phyloP scores from a whole-genome alignment of 2,888 invertebrate species.

The Neocrepidodera transversa region DNA sequence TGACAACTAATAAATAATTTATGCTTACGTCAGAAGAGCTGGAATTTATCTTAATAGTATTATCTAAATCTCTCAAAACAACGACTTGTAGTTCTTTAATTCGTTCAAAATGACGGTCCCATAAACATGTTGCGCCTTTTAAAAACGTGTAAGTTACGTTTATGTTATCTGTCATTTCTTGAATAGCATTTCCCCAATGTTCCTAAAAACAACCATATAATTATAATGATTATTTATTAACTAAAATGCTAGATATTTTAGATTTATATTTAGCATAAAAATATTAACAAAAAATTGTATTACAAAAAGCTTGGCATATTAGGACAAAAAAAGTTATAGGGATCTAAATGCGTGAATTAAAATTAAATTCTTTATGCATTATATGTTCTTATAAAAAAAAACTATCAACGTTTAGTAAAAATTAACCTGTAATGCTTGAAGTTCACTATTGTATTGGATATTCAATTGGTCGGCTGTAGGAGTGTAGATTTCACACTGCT shows the following conservation, averaged over 20 bases:
- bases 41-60: constrained; percentile 41
- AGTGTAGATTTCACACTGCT: constrained; percentile 43
- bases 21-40: constrained; percentile 29
- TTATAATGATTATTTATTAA: no score
- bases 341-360: no score
- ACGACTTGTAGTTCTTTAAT: constrained; percentile 42
- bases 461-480: constrained; percentile 41
- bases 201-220: constrained; percentile 31
- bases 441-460: constrained; percentile 31
- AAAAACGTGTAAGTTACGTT: constrained; percentile 44
- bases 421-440: constrained; percentile 29
- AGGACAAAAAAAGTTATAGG: no score
- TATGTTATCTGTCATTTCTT: constrained; percentile 39
- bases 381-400: no score
- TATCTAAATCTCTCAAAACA: constrained; percentile 46
- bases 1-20: no score
- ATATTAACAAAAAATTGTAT: no score
- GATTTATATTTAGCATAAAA: no score
- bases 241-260: no score
- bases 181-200: constrained; percentile 44
- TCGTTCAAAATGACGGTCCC: constrained; percentile 50
- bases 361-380: no score
- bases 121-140: constrained; percentile 43
- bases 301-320: no score
- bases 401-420: no score